A percentile compares a stretch with the other conserved stretches of the same genome.
Conservation (phyloP, 2,797 vertebrate species). For the Cetoscarus ocellatus region DNA sequence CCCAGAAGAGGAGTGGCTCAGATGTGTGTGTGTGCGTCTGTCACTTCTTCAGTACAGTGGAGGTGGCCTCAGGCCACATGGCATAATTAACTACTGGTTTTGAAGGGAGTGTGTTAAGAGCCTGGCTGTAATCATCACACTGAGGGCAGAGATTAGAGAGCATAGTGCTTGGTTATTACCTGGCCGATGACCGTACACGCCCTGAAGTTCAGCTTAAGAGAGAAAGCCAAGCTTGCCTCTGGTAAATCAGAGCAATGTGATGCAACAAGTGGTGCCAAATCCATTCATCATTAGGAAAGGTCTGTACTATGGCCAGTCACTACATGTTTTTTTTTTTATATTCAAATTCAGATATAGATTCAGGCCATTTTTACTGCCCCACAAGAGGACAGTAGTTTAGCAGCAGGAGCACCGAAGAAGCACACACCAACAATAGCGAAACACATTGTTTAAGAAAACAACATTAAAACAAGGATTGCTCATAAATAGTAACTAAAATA, state of each 20-base stretch:
- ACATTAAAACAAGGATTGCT: no score
- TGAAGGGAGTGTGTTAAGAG: slow-evolving; percentile 66
- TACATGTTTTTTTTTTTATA: no score
- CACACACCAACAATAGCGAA: no score
- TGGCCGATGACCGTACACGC: slow-evolving; percentile 62
- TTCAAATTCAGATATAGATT: no score
- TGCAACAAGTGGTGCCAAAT: slow-evolving; percentile 32
- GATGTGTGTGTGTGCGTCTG: slow-evolving; percentile 12
- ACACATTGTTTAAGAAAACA: no score
- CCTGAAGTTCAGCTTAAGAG: slow-evolving; percentile 41
- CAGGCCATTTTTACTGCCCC: no score
- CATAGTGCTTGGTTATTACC: slow-evolving; percentile 64
- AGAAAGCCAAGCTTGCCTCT: slow-evolving; percentile 27
- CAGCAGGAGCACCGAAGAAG: no score
- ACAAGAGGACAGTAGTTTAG: no score
- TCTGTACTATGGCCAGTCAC: no score
- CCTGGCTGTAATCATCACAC: slow-evolving; percentile 66
- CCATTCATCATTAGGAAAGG: slow-evolving; percentile 16
- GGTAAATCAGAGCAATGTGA: slow-evolving; percentile 40
- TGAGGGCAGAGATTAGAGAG: slow-evolving; percentile 71
- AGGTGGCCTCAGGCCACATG: slow-evolving; percentile 60
- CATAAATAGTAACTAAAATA: no score
- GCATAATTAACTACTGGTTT: slow-evolving; percentile 69
- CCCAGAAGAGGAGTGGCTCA: slow-evolving; percentile 66
- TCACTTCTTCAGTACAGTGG: slow-evolving; percentile 51